Evolutionary conservation across 2,113 vertebrate species (phyloP).

Genomic region (Aythya baeri): DNA sequence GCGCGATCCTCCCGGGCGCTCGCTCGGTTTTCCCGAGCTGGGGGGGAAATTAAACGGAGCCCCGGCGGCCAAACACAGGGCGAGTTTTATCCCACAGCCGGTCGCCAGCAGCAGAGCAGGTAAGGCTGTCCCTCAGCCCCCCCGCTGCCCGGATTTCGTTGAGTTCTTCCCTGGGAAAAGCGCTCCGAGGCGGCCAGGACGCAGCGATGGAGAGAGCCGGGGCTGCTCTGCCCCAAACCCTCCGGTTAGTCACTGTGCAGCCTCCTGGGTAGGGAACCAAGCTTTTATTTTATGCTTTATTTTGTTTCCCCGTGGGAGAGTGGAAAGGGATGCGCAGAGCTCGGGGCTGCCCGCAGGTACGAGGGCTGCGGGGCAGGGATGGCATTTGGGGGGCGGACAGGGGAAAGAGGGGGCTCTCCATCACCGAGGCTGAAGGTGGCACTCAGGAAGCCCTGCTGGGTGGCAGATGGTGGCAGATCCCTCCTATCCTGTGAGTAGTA

Average conservation of each 20-base stretch:
- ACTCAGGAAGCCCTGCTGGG: fast-evolving
- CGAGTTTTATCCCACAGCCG: neutral
- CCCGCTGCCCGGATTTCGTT: neutral
- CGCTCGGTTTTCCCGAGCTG: neutral
- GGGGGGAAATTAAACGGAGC: neutral
- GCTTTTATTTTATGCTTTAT: neutral
- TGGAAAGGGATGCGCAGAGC: fast-evolving
- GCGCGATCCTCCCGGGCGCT: neutral
- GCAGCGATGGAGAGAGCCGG: neutral
- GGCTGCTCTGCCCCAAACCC: neutral
- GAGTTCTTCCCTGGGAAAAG: neutral
- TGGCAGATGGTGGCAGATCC: neutral
- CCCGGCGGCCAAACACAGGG: neutral
- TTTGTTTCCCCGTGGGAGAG: neutral
- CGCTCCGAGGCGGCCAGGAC: fast-evolving
- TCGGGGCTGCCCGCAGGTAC: neutral
- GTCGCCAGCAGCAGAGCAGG: neutral
- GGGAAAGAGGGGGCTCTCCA: fast-evolving
- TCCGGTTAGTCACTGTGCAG: neutral
- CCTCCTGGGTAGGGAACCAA: neutral
- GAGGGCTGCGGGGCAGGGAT: fast-evolving
- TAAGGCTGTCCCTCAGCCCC: neutral
- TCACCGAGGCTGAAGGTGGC: neutral
- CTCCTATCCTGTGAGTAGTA: fast-evolving
- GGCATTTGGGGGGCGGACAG: fast-evolving